phyloP scores from a whole-genome alignment of 2,797 vertebrate genomes.

The Cygnus olor region DNA sequence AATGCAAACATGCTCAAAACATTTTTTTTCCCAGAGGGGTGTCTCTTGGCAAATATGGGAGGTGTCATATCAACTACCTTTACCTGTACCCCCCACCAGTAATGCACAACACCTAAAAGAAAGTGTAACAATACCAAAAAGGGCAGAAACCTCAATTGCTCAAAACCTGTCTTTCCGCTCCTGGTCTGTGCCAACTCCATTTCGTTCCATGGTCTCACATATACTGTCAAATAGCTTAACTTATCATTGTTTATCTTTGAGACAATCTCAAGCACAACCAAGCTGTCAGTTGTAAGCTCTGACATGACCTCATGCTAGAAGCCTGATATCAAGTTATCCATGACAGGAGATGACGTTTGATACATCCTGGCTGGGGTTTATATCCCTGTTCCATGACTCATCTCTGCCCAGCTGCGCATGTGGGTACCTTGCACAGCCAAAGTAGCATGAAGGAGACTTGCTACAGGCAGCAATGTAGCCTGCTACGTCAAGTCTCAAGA shows the following conservation, averaged over 20 bases:
- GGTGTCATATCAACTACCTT: background rate
- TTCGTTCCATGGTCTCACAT: background rate
- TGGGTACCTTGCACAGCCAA: background rate
- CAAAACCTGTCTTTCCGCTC: background rate
- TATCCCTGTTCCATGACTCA: fast-evolving
- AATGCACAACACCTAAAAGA: background rate
- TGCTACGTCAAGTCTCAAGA: background rate
- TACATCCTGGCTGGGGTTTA: background rate
- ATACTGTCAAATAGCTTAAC: background rate
- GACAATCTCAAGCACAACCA: background rate
- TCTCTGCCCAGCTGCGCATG: background rate
- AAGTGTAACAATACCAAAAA: background rate
- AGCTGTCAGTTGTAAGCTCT: background rate
- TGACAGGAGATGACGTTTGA: background rate
- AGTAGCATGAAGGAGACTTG: background rate
- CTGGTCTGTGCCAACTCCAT: background rate
- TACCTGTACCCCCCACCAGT: background rate
- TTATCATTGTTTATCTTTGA: background rate
- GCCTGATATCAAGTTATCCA: background rate
- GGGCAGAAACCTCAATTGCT: background rate
- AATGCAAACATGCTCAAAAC: background rate
- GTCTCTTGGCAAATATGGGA: background rate
- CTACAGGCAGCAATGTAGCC: background rate
- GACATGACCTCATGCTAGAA: background rate
- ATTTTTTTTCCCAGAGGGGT: background rate